Base-by-base conservation (phyloP, 2,113 vertebrate genomes). In the Eurypyga helias region DNA sequence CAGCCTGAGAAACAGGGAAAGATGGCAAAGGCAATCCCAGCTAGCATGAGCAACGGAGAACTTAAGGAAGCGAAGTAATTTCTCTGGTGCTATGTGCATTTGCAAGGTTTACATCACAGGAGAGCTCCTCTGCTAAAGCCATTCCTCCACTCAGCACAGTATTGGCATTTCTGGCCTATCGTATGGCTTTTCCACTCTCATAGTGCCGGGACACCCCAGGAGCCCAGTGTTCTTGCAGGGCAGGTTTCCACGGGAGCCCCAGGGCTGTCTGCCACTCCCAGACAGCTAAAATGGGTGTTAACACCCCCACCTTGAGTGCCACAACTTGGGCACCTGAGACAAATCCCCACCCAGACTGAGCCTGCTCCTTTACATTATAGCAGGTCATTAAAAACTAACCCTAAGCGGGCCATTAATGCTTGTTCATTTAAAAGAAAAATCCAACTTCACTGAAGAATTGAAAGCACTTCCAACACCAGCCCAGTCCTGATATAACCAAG, bases 21-120 rank as follows among this genome's bases (percentile, higher is more conserved):
- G 16, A 54, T 15, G 36, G 54, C 60, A 61, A 38, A 73, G 46
- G 41, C 1, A 1, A 31, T 67, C 31, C 54, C 72, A 41, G 46
- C 8, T 21, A 12, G 13, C 2, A 0, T 4, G 36, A 80, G 57
- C 1, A 2, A 61, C 1, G 4, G 36, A 51, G 17, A 71, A 19
- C 31, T 9, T 31, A 33, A n/a, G 65, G 70, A 36, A 54, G 45
- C 3, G 2, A 25, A n/a, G 29, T 13, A n/a, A 17, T 48, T 77
- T 43, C 70, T 41, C 64, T 0, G 0, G 8, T 11, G 49, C 75
- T 48, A 7, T 23, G 33, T 46, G 55, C 31, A 5, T 34, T 38
- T 43, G 26, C 77, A 76, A 49, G 24, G 20, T 51, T 90, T 58
- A 17, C 82, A 64, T 33, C 62, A n/a, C 0, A 3, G 19, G 41